phyloP scores from a whole-genome alignment of 2,797 vertebrate species.

The Amblyraja radiata region DNA sequence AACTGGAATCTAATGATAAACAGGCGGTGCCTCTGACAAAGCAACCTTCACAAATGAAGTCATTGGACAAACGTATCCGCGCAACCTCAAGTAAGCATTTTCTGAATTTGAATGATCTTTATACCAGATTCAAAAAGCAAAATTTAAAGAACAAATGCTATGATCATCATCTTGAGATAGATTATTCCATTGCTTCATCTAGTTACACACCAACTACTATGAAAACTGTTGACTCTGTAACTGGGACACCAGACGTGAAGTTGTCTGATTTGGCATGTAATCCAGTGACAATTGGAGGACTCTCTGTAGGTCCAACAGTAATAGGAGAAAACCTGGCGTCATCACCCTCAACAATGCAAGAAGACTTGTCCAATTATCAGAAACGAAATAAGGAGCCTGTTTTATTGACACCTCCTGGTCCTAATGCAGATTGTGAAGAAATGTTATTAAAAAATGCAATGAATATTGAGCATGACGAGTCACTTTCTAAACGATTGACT shows the following conservation, averaged over 20 bases:
- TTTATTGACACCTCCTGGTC: background rate
- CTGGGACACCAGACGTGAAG: background rate
- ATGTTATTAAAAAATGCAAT: constrained; percentile 10
- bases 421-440: constrained; percentile 26
- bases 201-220: no score
- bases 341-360: background rate
- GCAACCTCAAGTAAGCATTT: background rate
- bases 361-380: background rate
- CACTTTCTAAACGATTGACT: background rate
- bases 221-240: background rate
- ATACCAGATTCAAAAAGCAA: constrained; percentile 18
- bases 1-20: background rate
- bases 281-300: constrained; percentile 3
- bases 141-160: background rate
- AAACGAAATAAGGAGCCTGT: constrained; percentile 8
- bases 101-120: constrained; percentile 3
- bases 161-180: background rate
- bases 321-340: background rate
- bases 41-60: background rate
- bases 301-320: constrained; percentile 12
- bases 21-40: background rate
- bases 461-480: no score
- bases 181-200: background rate
- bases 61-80: background rate
- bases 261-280: constrained; percentile 27